Conservation (phyloP, 2,113 vertebrate genomes). For the Pseudonaja textilis region DNA sequence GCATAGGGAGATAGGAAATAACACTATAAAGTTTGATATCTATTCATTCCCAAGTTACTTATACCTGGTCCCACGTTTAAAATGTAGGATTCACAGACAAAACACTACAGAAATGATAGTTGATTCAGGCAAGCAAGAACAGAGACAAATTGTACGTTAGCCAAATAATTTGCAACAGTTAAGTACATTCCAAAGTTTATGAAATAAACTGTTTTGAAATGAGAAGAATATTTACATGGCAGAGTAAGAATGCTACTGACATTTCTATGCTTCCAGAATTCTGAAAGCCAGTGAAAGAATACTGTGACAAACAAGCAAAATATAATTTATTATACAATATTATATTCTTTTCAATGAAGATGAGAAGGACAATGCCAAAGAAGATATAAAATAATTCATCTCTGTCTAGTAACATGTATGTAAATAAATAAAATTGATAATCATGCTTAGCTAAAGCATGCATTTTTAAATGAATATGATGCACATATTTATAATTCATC, state of each 20-base stretch:
- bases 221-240: not conserved
- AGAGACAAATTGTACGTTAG: not conserved
- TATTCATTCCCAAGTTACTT: slow-evolving; percentile 45
- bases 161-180: not conserved
- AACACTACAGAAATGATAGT: slow-evolving; percentile 15
- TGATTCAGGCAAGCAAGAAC: slow-evolving; percentile 3
- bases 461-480: not conserved
- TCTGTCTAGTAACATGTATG: not conserved
- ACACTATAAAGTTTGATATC: slow-evolving; percentile 53
- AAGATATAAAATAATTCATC: not conserved
- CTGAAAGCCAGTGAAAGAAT: not conserved
- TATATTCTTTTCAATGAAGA: not conserved
- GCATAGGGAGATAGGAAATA: slow-evolving; percentile 37
- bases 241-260: not conserved
- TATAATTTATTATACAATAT: not conserved
- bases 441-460: not conserved
- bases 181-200: not conserved
- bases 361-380: not conserved
- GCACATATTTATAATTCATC: slow-evolving; percentile 5
- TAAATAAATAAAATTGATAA: not conserved
- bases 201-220: not conserved
- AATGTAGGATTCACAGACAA: not conserved
- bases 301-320: slow-evolving; percentile 7
- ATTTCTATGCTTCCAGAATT: not conserved
- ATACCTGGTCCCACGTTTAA: slow-evolving; percentile 13